Base-by-base conservation (phyloP, 2,113 vertebrate genomes). In the Eurystomus gularis region DNA sequence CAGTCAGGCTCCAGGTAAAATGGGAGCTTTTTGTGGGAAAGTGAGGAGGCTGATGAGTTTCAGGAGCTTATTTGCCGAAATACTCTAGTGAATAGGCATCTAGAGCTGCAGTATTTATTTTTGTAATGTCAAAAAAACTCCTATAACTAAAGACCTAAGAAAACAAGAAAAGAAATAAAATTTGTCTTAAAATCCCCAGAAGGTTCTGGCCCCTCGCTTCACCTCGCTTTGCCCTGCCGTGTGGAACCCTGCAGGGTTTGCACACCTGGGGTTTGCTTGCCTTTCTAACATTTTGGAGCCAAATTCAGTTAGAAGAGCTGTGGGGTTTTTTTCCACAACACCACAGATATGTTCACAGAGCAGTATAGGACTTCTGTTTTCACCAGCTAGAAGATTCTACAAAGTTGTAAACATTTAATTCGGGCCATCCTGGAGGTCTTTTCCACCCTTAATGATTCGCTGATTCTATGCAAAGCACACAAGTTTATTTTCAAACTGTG, bases 1-100 rank as follows among this genome's bases (percentile, higher is more conserved):
- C 81, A 94, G 62, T 48, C 91, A 82, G 95, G 62, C 58, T 82
- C 19, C 81, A 51, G 92, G 86, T 90, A 54, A 92, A 88, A 96
- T 10, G 37, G 86, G 58, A 93, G 55, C 66, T 57, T 71, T 40
- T 75, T 35, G 24, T 81, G 73, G 65, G 48, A 69, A 68, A 90
- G 13, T 13, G 10, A 10, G 68, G 82, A 75, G 52, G 77, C 58
- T 87, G 89, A 79, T 70, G 82, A 96, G 26, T 82, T 68, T 70
- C 79, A 86, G 55, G 64, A 54, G 58, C 54, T 88, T 73, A 72
- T 93, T 91, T 94, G 84, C 84, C 6, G 9, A 83, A 94, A 40
- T 86, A 33, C 33, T 62, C 49, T 89, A 82, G 57, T 75, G 66
- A 96, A 91, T 4, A 76, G 52, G 46, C 37, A 57, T 52, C 49